phyloP scores from a whole-genome alignment of 2,797 vertebrate species.

The Sandelia bainsii region DNA sequence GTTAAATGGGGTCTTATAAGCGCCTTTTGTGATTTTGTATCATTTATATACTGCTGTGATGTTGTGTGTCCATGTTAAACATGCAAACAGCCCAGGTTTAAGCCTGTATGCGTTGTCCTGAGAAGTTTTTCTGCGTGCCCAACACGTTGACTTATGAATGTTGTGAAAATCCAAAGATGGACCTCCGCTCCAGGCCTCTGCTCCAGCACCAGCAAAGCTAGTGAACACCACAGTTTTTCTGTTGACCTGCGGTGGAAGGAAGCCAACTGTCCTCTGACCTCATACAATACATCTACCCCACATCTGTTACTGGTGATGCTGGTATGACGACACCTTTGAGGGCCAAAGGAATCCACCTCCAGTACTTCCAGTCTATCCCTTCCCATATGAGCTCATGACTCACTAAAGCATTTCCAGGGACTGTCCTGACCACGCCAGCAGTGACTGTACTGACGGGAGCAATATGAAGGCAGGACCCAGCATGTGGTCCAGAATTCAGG shows the following conservation, averaged over 20 bases:
- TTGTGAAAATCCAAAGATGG: too few relatives aligned
- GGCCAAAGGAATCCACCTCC: background rate
- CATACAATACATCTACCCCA: background rate
- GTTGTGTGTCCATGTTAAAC: too few relatives aligned
- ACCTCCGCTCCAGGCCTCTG: too few relatives aligned
- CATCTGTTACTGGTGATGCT: slow-evolving; percentile 18
- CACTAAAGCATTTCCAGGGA: slow-evolving; percentile 43
- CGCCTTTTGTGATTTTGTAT: too few relatives aligned
- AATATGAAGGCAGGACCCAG: slow-evolving; percentile 34
- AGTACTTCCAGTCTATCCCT: slow-evolving; percentile 22
- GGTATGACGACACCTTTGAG: slow-evolving; percentile 23
- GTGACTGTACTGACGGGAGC: slow-evolving; percentile 4
- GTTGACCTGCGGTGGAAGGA: too few relatives aligned
- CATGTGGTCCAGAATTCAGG: slow-evolving; percentile 52
- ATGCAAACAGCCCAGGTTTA: too few relatives aligned
- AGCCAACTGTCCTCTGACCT: slow-evolving; percentile 9
- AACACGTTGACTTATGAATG: too few relatives aligned
- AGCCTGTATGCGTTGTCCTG: too few relatives aligned
- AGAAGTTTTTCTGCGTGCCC: too few relatives aligned
- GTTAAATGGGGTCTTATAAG: background rate
- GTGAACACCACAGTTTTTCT: too few relatives aligned
- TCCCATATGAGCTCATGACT: slow-evolving; percentile 42
- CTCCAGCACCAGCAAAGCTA: too few relatives aligned
- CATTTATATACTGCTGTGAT: too few relatives aligned
- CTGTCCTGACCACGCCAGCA: slow-evolving; percentile 12